Evolutionary conservation across 2,888 invertebrate genomes (phyloP).

Genomic region (Ectropis crepuscularia): DNA sequence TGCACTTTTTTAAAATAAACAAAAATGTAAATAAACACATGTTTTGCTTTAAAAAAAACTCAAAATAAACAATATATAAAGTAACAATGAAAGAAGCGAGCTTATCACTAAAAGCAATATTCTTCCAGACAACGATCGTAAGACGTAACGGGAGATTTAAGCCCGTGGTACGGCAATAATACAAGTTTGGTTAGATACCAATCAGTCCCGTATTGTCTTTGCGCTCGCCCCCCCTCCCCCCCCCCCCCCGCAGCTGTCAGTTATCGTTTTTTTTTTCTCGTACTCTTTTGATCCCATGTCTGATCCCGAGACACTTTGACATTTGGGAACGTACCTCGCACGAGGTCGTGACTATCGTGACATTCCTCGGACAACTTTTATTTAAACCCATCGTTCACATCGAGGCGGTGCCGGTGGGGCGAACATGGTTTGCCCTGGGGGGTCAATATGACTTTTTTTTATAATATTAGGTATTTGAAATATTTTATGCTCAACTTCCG

Average conservation of each 20-base stretch:
- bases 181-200: slow-evolving; percentile 18
- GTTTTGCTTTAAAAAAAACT: too few species aligned
- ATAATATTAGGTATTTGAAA: too few species aligned
- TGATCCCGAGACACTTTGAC: slow-evolving; percentile 44
- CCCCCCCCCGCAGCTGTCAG: slow-evolving; percentile 37
- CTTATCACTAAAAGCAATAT: too few species aligned
- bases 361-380: slow-evolving; percentile 43
- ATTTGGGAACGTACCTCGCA: slow-evolving; percentile 34
- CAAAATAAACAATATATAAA: too few species aligned
- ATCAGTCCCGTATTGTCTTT: slow-evolving; percentile 37
- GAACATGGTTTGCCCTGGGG: too few species aligned
- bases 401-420: too few species aligned
- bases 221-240: slow-evolving; percentile 25
- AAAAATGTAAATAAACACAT: too few species aligned
- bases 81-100: too few species aligned
- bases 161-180: neutral
- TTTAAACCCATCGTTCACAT: slow-evolving; percentile 28
- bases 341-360: slow-evolving; percentile 44
- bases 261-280: slow-evolving; percentile 37
- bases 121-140: too few species aligned
- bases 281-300: slow-evolving; percentile 46
- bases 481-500: too few species aligned
- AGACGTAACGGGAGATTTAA: neutral
- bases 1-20: too few species aligned
- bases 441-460: too few species aligned